Conservation (phyloP, 1,140 invertebrate species). For the Drosophila burlai region DNA sequence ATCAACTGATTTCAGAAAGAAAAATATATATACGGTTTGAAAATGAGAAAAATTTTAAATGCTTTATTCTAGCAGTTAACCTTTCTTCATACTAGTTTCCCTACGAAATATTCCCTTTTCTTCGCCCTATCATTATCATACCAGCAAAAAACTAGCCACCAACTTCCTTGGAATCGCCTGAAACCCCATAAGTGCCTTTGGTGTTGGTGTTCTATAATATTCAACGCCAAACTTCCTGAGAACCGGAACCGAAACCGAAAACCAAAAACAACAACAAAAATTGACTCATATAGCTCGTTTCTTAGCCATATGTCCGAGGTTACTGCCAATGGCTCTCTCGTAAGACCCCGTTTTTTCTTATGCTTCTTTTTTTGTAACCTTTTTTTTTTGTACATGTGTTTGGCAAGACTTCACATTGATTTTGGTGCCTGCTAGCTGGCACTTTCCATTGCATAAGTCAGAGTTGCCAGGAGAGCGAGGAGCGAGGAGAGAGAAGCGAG, state of each 20-base stretch:
- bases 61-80: no score
- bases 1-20: neutral
- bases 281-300: neutral
- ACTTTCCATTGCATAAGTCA: slow-evolving; percentile 78
- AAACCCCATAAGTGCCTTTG: neutral
- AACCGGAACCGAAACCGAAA: slow-evolving; percentile 19
- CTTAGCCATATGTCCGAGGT: slow-evolving; percentile 24
- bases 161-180: neutral
- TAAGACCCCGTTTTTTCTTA: slow-evolving; percentile 20
- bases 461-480: slow-evolving; percentile 41
- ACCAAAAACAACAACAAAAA: neutral
- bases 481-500: slow-evolving; percentile 30
- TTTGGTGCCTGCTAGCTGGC: slow-evolving; percentile 26
- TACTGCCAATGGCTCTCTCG: slow-evolving; percentile 28
- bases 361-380: neutral
- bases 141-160: neutral
- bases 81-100: neutral
- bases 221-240: slow-evolving; percentile 10
- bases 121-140: neutral
- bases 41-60: neutral
- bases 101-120: neutral
- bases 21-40: no score
- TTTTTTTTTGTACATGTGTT: no score
- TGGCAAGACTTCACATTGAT: slow-evolving; percentile 48
- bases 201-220: slow-evolving; percentile 1